Base-by-base conservation (phyloP, 2,888 invertebrate species). In the Drepana falcataria region DNA sequence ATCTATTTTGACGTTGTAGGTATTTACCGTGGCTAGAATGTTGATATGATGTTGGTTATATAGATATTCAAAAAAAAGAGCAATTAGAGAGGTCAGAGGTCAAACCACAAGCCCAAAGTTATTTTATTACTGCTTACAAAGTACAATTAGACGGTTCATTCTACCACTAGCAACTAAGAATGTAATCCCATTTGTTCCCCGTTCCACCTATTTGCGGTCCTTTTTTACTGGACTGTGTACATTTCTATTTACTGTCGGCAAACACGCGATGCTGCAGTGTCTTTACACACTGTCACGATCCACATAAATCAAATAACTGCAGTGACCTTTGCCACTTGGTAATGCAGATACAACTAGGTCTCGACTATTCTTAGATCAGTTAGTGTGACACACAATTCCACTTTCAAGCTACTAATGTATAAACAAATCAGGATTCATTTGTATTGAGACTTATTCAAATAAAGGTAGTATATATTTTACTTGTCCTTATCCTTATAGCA, bases 341-440 rank as follows among this genome's bases (percentile, higher is more conserved):
- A 68, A 72, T 71, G 70, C 67, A 74, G 70, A 72, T 65, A 73
- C 65, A 82, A 75, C 71, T 77, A 73, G 81, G 76, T 77, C 73
- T 75, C 56, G 57, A 65, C 73, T 83, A 80, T 81, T 82, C 63
- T 71, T 65, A 68, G 74, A 74, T 65, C 58, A 55, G 21, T 21
- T 21, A 21, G 59, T 66, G 65, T 67, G 71, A 71, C 72, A 77
- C 66, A 66, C 73, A 69, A 69, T 64, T 60, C 59, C 56, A 54
- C 59, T 68, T 71, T 59, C 58, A 66, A 64, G 65, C 64, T 37
- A 58, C 59, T 60, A 53, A 57, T 60, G 3, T 49, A 59, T 57
- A 51, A 48, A 47, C 54, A 53, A 48, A 35, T 41, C 35, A 47
- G 21, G 35, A 48, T 47, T 5, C 33, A 9, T 7, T 47, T 47